Evolutionary conservation across 2,113 vertebrate genomes (phyloP).

Genomic region (Daboia siamensis): DNA sequence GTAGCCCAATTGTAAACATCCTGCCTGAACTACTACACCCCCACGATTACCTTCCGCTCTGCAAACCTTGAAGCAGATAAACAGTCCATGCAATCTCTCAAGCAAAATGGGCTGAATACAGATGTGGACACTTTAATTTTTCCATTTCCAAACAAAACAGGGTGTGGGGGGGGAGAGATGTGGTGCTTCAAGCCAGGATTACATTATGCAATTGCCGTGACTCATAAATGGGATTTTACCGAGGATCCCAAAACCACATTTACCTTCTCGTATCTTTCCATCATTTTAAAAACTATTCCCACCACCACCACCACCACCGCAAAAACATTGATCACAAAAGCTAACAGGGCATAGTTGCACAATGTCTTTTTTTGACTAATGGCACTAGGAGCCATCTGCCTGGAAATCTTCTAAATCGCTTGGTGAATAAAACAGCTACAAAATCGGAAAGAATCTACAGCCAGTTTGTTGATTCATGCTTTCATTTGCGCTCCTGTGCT

Average conservation of each 20-base stretch:
- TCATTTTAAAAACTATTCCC: background rate
- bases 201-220: background rate
- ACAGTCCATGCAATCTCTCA: background rate
- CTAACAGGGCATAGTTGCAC: background rate
- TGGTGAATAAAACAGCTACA: background rate
- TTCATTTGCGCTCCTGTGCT: background rate
- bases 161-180: too few species aligned
- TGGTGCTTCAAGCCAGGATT: background rate
- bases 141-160: background rate
- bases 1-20: background rate
- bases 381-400: background rate
- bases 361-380: background rate
- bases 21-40: background rate
- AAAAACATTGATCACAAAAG: background rate
- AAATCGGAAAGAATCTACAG: background rate
- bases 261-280: background rate
- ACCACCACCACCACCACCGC: rapidly evolving
- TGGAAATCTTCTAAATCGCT: background rate
- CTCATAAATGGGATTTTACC: background rate
- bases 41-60: background rate
- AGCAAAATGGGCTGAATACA: background rate
- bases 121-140: background rate
- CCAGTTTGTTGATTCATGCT: background rate
- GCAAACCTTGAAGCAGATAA: background rate
- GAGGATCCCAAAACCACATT: background rate